Evolutionary conservation across 2,888 invertebrate genomes (phyloP).

Genomic region (Spialia ferax): DNA sequence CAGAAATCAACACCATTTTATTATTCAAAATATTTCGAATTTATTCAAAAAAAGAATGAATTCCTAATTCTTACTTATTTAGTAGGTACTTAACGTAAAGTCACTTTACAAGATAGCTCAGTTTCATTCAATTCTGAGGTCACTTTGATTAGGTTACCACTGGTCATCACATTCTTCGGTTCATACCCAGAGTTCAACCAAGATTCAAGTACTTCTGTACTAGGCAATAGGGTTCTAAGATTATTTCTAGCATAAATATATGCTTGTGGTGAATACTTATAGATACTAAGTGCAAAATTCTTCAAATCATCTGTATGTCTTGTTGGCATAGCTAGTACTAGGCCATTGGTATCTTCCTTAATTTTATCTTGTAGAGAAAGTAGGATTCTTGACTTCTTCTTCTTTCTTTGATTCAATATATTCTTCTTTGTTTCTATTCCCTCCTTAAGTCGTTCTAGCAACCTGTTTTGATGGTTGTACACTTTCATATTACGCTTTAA

Average conservation of each 20-base stretch:
- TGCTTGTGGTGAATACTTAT: conserved; percentile 80
- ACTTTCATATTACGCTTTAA: conserved; percentile 70
- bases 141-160: conserved; percentile 69
- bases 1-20: neutral
- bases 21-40: conserved; percentile 45
- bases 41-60: conserved; percentile 50
- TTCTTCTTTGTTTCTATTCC: conserved; percentile 73
- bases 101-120: conserved; percentile 74
- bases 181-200: conserved; percentile 73
- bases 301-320: conserved; percentile 79
- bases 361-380: conserved; percentile 78
- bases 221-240: conserved; percentile 75
- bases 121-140: conserved; percentile 74
- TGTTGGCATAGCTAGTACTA: conserved; percentile 79
- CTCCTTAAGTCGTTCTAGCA: conserved; percentile 65
- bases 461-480: conserved; percentile 70
- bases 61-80: conserved; percentile 51
- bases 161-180: conserved; percentile 67
- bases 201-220: conserved; percentile 74
- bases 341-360: conserved; percentile 73
- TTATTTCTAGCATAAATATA: conserved; percentile 79
- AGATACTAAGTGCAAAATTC: conserved; percentile 77
- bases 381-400: conserved; percentile 77
- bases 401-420: conserved; percentile 69
- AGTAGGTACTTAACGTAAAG: conserved; percentile 61